A percentile compares a stretch with the other conserved stretches of the same genome.
Conservation (phyloP, 2,113 vertebrate genomes). For the Pedetes capensis region DNA sequence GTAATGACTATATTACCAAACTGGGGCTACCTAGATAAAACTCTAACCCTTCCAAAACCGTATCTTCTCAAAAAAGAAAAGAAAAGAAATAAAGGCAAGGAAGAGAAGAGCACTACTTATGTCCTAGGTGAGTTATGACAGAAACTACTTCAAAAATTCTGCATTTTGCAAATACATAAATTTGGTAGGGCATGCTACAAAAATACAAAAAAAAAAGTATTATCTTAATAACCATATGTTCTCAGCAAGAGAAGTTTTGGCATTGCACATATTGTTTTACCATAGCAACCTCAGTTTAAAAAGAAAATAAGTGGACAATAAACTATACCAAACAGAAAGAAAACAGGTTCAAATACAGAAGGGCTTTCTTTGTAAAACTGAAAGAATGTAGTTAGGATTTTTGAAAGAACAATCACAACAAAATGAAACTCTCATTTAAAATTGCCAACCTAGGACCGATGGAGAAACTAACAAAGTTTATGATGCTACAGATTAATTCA, state of each 20-base stretch:
- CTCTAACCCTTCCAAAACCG: neutral
- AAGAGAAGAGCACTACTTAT: neutral
- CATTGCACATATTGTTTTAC: neutral
- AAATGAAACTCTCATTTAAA: neutral
- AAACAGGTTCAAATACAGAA: neutral
- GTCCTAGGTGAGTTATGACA: neutral
- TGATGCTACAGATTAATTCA: neutral
- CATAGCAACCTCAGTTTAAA: neutral
- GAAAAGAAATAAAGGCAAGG: neutral
- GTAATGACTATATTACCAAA: neutral
- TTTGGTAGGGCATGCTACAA: neutral
- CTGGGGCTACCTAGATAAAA: neutral
- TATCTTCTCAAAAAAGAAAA: neutral
- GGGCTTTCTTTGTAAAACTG: neutral
- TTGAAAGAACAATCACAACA: neutral
- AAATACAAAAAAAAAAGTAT: neutral
- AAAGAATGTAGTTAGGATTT: neutral
- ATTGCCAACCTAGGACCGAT: neutral
- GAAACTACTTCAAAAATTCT: no score
- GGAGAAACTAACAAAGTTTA: neutral
- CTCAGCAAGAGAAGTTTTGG: neutral
- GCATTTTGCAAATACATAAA: neutral
- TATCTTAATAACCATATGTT: neutral
- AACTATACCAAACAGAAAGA: slow-evolving; percentile 1
- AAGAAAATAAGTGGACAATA: neutral